Evolutionary conservation across 2,113 vertebrate species (phyloP).

Genomic region (Jaculus jaculus): DNA sequence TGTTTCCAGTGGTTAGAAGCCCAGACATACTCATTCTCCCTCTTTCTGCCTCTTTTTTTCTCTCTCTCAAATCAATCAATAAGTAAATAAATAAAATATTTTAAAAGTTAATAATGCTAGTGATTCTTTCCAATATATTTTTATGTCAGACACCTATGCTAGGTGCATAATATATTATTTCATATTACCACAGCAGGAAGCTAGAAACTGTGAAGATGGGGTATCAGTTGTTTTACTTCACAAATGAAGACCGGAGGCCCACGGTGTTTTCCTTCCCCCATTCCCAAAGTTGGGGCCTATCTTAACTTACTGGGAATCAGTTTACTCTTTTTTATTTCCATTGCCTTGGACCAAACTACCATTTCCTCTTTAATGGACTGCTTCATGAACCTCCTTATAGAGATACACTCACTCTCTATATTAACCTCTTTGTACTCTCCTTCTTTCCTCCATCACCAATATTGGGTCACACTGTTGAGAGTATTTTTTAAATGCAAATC

Average conservation of each 20-base stretch:
- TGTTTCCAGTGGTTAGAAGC: too few relatives aligned
- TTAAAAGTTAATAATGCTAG: too few relatives aligned
- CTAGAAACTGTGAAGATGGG: constrained; percentile 23
- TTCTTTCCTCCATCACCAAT: not conserved
- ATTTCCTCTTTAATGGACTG: not conserved
- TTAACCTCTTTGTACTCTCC: not conserved
- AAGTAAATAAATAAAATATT: too few relatives aligned
- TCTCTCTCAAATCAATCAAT: too few relatives aligned
- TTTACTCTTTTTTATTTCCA: not conserved
- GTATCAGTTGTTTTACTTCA: not conserved
- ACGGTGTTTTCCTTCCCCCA: not conserved
- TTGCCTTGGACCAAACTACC: not conserved
- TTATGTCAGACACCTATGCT: not conserved
- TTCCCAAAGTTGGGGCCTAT: constrained; percentile 13
- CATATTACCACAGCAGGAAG: constrained; percentile 22
- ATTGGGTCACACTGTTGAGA: not conserved
- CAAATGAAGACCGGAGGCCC: constrained; percentile 18
- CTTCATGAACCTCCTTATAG: not conserved
- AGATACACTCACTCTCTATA: not conserved
- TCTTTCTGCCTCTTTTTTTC: too few relatives aligned
- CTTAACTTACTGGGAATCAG: not conserved
- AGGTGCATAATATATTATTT: not conserved
- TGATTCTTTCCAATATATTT: not conserved
- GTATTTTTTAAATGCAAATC: not conserved
- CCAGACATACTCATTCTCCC: too few relatives aligned